phyloP scores from a whole-genome alignment of 64 coral and sea anemone species.

The Orbicella faveolata region DNA sequence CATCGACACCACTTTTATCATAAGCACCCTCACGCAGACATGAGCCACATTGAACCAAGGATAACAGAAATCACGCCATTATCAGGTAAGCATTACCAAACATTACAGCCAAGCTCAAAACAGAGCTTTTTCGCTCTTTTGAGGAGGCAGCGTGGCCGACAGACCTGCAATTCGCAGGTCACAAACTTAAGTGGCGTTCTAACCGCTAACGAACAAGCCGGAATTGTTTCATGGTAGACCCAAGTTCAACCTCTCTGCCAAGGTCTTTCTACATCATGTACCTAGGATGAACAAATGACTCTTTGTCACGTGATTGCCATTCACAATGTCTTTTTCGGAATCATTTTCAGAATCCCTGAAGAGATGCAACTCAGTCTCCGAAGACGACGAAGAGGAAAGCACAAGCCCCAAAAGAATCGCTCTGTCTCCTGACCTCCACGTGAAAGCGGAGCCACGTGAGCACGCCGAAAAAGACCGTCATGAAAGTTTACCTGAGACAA shows the following conservation, averaged over 20 bases:
- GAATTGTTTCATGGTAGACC: too few species aligned
- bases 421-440: conserved; percentile 35
- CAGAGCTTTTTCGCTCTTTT: too few species aligned
- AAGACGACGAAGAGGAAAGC: conserved; percentile 14
- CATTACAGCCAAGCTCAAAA: not conserved
- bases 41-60: not conserved
- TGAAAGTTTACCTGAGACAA: not conserved
- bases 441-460: conserved; percentile 40
- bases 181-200: too few species aligned
- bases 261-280: too few species aligned
- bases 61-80: conserved; percentile 4
- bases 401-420: conserved; percentile 51
- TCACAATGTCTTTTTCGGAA: too few species aligned
- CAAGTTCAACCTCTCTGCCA: too few species aligned
- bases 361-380: conserved; percentile 27
- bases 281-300: too few species aligned
- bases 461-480: not conserved
- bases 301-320: too few species aligned
- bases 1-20: conserved; percentile 37
- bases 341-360: conserved; percentile 28
- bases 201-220: too few species aligned
- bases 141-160: too few species aligned
- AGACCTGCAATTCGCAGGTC: too few species aligned
- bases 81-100: not conserved
- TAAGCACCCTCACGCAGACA: not conserved